Conservation (phyloP, 2,113 vertebrate genomes). For the Atrichornis clamosus region DNA sequence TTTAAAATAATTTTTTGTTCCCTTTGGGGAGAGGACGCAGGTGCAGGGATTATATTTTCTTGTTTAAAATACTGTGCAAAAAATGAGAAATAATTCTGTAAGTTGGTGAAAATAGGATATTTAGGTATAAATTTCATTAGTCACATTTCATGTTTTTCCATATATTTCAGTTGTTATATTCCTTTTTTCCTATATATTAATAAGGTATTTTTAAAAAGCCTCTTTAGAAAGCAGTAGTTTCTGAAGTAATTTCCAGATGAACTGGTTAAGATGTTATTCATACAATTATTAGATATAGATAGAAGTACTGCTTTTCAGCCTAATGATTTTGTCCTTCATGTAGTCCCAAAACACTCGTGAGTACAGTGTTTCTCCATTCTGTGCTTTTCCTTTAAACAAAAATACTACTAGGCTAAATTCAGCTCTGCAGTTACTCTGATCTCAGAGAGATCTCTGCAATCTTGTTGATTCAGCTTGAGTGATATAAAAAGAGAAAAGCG, state of each 20-base stretch:
- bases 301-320: not conserved
- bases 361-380: not conserved
- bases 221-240: not conserved
- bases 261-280: not conserved
- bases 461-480: slow-evolving; percentile 16
- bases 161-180: not conserved
- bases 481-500: not conserved
- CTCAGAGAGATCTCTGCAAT: not conserved
- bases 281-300: not conserved
- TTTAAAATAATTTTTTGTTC: not conserved
- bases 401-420: slow-evolving; percentile 17
- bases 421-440: slow-evolving; percentile 10
- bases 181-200: not conserved
- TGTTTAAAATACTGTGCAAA: not conserved
- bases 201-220: not conserved
- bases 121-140: not conserved
- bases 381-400: not conserved
- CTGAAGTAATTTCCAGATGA: not conserved
- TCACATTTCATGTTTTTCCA: not conserved
- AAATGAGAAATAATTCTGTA: not conserved
- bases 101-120: not conserved
- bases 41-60: not conserved
- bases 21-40: not conserved
- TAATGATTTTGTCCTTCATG: slow-evolving; percentile 1
- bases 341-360: not conserved